These are phyloP conservation scores for Ictalurus furcatus DNA, from an alignment of 2,113 vertebrate species.

Conservation along the genomic window DNA sequence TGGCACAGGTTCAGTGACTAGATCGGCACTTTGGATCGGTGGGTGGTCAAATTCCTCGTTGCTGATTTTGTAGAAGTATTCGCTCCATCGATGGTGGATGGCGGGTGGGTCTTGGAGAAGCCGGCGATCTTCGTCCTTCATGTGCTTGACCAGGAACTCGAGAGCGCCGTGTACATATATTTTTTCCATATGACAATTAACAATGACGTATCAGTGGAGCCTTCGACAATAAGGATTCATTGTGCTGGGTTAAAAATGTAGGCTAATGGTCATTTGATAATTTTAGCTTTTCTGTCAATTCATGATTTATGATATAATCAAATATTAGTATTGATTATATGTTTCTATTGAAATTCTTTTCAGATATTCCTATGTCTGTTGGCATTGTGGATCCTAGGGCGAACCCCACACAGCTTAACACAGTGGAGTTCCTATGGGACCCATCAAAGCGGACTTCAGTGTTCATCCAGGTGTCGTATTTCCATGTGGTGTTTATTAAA, in stretches of 20 bases:
- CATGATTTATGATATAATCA: background rate
- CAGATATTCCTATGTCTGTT: slow-evolving; percentile 98
- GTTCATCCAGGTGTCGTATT: slow-evolving; percentile 88
- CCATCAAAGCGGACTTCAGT: slow-evolving; percentile 94
- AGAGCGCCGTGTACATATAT: background rate
- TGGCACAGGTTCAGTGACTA: too few species aligned
- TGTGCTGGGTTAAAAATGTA: background rate
- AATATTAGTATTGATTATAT: background rate
- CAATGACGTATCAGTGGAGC: background rate
- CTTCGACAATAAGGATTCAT: background rate
- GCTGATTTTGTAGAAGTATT: too few species aligned
- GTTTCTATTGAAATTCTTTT: slow-evolving; percentile 45
- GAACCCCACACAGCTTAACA: slow-evolving; percentile 96
- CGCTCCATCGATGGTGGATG: too few species aligned
- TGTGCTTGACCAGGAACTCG: too few species aligned
- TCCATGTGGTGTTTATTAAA: background rate
- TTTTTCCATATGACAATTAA: background rate
- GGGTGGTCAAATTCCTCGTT: too few species aligned
- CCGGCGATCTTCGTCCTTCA: too few species aligned
- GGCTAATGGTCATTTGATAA: background rate
- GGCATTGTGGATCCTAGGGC: slow-evolving; percentile 95
- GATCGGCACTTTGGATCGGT: too few species aligned
- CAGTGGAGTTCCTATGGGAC: slow-evolving; percentile 97
- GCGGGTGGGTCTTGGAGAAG: too few species aligned
- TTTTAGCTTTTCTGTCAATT: background rate